These are phyloP conservation scores for Campylorhamphus procurvoides DNA, from an alignment of 2,113 vertebrate genomes.

Conservation along the genomic window DNA sequence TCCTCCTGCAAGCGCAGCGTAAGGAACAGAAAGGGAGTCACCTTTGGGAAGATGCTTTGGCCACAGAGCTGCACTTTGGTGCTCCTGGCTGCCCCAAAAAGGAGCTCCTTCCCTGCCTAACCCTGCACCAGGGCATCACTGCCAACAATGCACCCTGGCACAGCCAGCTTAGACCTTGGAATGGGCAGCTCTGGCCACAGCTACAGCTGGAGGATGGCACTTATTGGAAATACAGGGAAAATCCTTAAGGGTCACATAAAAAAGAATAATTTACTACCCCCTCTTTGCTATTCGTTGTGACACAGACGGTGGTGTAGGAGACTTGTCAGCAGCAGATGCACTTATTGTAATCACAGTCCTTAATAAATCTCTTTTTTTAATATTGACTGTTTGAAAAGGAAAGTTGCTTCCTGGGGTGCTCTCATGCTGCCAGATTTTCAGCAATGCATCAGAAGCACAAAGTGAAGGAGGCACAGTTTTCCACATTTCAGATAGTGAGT, in stretches of 20 bases:
- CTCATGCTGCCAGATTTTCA: conserved; percentile 53
- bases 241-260: conserved; percentile 51
- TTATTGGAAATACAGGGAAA: conserved; percentile 63
- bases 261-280: conserved; percentile 41
- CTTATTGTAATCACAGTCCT: conserved; percentile 68
- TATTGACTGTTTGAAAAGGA: conserved; percentile 64
- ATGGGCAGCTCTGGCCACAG: conserved; percentile 25
- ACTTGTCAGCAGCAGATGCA: conserved; percentile 71
- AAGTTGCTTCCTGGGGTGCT: conserved; percentile 50
- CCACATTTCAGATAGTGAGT: not conserved
- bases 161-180: not conserved
- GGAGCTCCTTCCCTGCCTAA: not conserved
- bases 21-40: conserved; percentile 71
- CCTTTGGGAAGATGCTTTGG: conserved; percentile 65
- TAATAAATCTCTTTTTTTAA: conserved; percentile 67
- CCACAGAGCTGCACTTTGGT: conserved; percentile 47
- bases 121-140: not conserved
- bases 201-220: conserved; percentile 44
- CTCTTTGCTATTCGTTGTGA: conserved; percentile 52
- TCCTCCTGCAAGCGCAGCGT: conserved; percentile 71
- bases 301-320: conserved; percentile 67
- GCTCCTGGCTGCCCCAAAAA: not conserved
- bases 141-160: not conserved
- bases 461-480: conserved; percentile 6
- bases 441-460: conserved; percentile 15